Evolutionary conservation across 1,140 invertebrate species (phyloP), one percentile per base, ranked within the genome.

Genomic region (Gryllus bimaculatus): DNA sequence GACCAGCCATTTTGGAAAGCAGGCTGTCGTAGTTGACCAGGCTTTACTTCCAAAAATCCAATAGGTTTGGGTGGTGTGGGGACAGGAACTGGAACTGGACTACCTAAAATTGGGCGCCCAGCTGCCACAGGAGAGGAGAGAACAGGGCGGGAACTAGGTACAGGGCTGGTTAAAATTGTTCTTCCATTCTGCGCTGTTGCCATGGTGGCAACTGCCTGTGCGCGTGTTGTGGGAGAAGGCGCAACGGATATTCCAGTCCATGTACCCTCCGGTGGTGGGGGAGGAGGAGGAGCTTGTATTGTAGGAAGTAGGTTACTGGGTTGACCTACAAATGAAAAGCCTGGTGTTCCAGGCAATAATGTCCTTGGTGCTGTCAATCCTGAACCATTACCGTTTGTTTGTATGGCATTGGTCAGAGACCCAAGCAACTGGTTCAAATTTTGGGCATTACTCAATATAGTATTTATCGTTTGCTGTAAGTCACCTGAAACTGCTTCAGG

Each of bases 351-450:
- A 8, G 49, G 47, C 10, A 77, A 20, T 20, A 77, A n/a, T 0
- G 47, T 39, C 18, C 76, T n/a, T 49, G 47, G 76, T 5, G 48
- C 48, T 10, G 76, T n/a, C 20, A 77, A 21, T 10, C 76, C 76
- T 39, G 75, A 47, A 48, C 47, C 13, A 47, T 48, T 73, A 47
- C 75, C 79, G 74, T 78, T 80, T 26, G 79, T 77, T 78, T 82
- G 81, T 8, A 80, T 78, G 5, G 81, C 79, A 48, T 79, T 80
- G 18, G 81, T 79, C 15, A 83, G 78, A 47, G 80, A 80, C 5
- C 83, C 83, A 47, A 86, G 80, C 8, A 86, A 81, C 78, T 85
- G 83, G 48, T 83, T 82, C 76, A 86, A 81, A 79, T 83, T 84
- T 73, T 84, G 84, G 15, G 85, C 83, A 81, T 85, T 85, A 75